Evolutionary conservation across 2,113 vertebrate species (phyloP), one percentile per base, ranked within the genome.

Genomic region (Tragelaphus scriptus): DNA sequence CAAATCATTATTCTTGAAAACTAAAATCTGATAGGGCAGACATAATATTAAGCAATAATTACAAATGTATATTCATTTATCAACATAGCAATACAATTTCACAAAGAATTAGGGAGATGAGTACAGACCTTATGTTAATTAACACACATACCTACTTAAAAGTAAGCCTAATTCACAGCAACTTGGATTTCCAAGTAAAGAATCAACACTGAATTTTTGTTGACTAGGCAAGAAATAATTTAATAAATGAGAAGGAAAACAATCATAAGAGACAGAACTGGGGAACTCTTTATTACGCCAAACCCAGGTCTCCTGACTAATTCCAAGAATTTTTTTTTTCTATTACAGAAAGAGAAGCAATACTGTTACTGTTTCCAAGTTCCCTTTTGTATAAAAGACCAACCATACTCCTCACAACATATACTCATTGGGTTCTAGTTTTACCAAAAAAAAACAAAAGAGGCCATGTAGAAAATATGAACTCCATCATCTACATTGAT

Each of bases 331-430:
- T 44, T 84, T 55, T 11, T 65, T 85, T 91, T 84, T 55, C 79
- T 44, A 47, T 30, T 63, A 40, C 9, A 89, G 25, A 86, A 90
- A 90, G 23, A 94, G 86, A 96, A 94, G 36, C 65, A 58, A 59
- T 19, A 56, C 49, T 28, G 16, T 56, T 53, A 53, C 32, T 47
- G 53, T 80, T 94, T 91, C 63, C 79, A 61, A 91, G 28, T 93
- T 93, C 84, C 90, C 87, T 61, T 90, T 96, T 91, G 56, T 79
- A 14, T 10, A 23, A 94, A 90, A 91, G 36, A 51, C 91, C 92
- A 90, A 92, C 23, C 15, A 77, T 23, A 89, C 12, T 56, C 23
- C 51, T 56, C 61, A 30, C 3, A 89, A 44, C 23, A 40, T 23
- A 36, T 3, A 84, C 17, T 90, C 26, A 56, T 36, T 80, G 86